Conservation (phyloP, 2,888 invertebrate species). For the Aethes cnicana region DNA sequence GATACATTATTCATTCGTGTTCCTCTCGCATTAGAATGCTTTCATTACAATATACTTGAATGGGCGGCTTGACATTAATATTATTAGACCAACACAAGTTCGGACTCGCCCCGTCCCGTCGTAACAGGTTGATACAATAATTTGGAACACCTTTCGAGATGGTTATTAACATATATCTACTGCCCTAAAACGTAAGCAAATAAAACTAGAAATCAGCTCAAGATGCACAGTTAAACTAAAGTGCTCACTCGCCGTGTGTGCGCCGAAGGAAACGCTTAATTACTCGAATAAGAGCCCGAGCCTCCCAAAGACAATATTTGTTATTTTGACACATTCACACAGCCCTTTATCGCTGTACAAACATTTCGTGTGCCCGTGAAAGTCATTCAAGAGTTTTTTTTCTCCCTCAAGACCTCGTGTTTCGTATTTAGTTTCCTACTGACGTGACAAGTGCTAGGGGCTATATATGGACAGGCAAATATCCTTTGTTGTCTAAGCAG, state of each 20-base stretch:
- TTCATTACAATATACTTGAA: slow-evolving; percentile 22
- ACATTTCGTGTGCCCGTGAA: slow-evolving; percentile 78
- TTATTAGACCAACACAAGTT: slow-evolving; percentile 22
- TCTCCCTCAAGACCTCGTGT: slow-evolving; percentile 60
- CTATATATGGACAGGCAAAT: slow-evolving; percentile 69
- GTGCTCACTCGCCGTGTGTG: slow-evolving; percentile 14
- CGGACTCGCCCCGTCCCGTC: slow-evolving; percentile 8
- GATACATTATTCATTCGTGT: slow-evolving; percentile 26
- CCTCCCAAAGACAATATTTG: slow-evolving; percentile 74
- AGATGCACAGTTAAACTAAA: slow-evolving; percentile 7
- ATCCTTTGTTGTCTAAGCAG: slow-evolving; percentile 62
- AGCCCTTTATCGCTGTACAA: slow-evolving; percentile 74
- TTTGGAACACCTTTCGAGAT: slow-evolving; percentile 19
- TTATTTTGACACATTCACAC: slow-evolving; percentile 82
- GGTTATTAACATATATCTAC: too few species aligned
- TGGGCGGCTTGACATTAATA: slow-evolving; percentile 21
- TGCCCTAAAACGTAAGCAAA: too few species aligned
- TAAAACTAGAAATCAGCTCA: slow-evolving; percentile 31
- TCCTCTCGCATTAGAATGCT: slow-evolving; percentile 19
- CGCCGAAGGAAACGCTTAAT: slow-evolving; percentile 49
- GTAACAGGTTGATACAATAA: slow-evolving; percentile 18
- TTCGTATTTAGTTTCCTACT: slow-evolving; percentile 75
- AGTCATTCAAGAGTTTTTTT: slow-evolving; percentile 76
- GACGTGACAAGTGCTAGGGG: slow-evolving; percentile 78
- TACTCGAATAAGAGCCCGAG: slow-evolving; percentile 56